Evolutionary conservation across 23 tunicate species (phyloP).

Genomic region (Botrylloides violaceus): DNA sequence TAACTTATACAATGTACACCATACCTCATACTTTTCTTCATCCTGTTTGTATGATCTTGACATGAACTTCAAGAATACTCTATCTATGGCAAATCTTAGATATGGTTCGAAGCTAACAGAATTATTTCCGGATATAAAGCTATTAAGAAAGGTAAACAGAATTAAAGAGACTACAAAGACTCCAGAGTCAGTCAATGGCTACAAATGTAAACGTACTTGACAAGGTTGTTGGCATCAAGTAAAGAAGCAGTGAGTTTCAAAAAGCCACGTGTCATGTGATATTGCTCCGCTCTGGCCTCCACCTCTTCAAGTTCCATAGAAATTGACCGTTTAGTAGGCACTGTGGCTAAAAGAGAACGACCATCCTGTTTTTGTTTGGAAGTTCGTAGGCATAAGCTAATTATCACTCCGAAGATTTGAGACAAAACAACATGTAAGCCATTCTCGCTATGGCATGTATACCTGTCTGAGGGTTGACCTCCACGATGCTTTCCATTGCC

Average conservation of each 20-base stretch:
- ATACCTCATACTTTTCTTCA: slow-evolving; percentile 90
- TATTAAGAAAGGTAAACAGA: slow-evolving; percentile 3
- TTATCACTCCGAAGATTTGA: too few species aligned
- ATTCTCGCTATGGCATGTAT: too few species aligned
- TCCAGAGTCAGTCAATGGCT: too few species aligned
- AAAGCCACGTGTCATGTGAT: slow-evolving; percentile 59
- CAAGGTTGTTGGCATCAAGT: slow-evolving; percentile 6
- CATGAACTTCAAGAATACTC: slow-evolving; percentile 48
- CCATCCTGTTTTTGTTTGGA: too few species aligned
- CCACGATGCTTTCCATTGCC: slow-evolving; percentile 42
- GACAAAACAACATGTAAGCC: too few species aligned
- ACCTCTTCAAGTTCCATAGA: slow-evolving; percentile 67
- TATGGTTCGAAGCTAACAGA: slow-evolving; percentile 43
- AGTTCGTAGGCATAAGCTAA: too few species aligned
- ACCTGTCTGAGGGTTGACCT: slow-evolving; percentile 30
- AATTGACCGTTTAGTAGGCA: slow-evolving; percentile 31
- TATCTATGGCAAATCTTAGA: slow-evolving; percentile 55
- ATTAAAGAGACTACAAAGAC: background rate
- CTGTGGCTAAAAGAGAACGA: slow-evolving; percentile 1
- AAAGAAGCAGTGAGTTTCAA: slow-evolving; percentile 21
- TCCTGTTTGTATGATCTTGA: slow-evolving; percentile 43
- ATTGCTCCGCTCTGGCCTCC: slow-evolving; percentile 77
- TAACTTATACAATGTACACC: too few species aligned
- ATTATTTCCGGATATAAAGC: slow-evolving; percentile 17
- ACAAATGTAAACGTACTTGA: slow-evolving; percentile 9